Evolutionary conservation across 2,888 invertebrate genomes (phyloP), one percentile per base, ranked within the genome.

Genomic region (Sacculina carcini): DNA sequence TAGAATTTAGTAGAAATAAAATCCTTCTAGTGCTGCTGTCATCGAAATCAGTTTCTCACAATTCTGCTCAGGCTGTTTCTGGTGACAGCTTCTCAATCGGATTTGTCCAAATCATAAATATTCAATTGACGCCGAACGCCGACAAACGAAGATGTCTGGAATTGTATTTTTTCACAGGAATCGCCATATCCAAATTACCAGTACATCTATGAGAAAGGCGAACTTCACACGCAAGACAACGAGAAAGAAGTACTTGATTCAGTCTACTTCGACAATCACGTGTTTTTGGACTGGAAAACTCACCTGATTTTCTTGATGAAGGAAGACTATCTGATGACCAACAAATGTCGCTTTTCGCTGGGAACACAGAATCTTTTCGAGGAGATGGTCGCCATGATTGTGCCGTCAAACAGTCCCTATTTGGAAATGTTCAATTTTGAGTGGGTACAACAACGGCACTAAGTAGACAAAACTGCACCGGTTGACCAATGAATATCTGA

Each of bases 211-310:
- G 68, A 73, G 42, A 70, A 71, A 1, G 76, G 78, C 0, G 64
- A 65, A 10, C 62, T 67, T 19, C 69, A 71, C 57, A 40, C 48
- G 0, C 69, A 71, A 26, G 59, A 69, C 46, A 62, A 66, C 1
- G 64, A 68, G 2, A 61, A 64, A 0, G 62, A 67, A 2, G 58
- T 68, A 2, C 65, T 85, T 4, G 62, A 67, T 2, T 69, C 72
- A 1, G 76, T 85, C 0, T 73, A 77, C 50, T 62, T 64, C 0
- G 74, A 78, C 0, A 70, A 73, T 3, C 82, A 85, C 59, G 78
- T 78, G 10, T 71, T 78, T 54, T 74, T 87, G 48, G 84, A 85
- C 61, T 84, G 86, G 80, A 77, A 77, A 61, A 75, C 79, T 10
- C 76, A 79, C 31, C 70, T 86, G 12, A 73, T 76, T 56, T 76